Evolutionary conservation across 2,797 vertebrate species (phyloP).

Genomic region (Ctenochaetus hawaiiensis): DNA sequence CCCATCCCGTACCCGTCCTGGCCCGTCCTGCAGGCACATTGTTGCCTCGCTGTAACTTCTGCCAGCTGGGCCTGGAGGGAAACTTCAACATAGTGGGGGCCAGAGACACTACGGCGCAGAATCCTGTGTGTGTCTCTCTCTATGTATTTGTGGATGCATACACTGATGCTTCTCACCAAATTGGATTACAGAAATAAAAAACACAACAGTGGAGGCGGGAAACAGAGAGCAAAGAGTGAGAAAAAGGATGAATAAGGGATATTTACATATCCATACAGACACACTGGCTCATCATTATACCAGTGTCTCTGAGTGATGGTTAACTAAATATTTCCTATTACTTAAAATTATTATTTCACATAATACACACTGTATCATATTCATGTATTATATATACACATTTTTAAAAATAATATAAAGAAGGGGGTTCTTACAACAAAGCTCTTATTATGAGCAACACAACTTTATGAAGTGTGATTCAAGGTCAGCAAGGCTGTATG

Average conservation of each 20-base stretch:
- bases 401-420: too few species aligned
- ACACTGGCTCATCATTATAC: not conserved
- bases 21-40: slow-evolving; percentile 90
- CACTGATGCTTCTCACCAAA: slow-evolving; percentile 79
- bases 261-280: not conserved
- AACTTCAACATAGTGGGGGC: slow-evolving; percentile 88
- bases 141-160: slow-evolving; percentile 12
- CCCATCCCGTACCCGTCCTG: slow-evolving; percentile 69
- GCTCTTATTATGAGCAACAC: not conserved
- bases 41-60: slow-evolving; percentile 92
- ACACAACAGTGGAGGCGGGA: slow-evolving; percentile 53
- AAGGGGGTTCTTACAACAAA: too few species aligned
- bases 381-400: not conserved
- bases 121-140: slow-evolving; percentile 28
- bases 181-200: slow-evolving; percentile 87
- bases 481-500: not conserved
- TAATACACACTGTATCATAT: not conserved
- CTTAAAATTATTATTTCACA: not conserved
- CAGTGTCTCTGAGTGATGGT: not conserved
- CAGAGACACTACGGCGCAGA: slow-evolving; percentile 72
- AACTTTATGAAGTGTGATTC: not conserved
- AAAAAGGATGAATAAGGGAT: slow-evolving; percentile 8
- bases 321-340: not conserved
- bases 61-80: slow-evolving; percentile 93
- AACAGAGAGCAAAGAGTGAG: slow-evolving; percentile 34